A percentile compares a stretch with the other conserved stretches of the same genome.
These are phyloP conservation scores for Muscidifurax raptorellus DNA, from an alignment of 1,140 invertebrate species.

Conservation along the genomic window DNA sequence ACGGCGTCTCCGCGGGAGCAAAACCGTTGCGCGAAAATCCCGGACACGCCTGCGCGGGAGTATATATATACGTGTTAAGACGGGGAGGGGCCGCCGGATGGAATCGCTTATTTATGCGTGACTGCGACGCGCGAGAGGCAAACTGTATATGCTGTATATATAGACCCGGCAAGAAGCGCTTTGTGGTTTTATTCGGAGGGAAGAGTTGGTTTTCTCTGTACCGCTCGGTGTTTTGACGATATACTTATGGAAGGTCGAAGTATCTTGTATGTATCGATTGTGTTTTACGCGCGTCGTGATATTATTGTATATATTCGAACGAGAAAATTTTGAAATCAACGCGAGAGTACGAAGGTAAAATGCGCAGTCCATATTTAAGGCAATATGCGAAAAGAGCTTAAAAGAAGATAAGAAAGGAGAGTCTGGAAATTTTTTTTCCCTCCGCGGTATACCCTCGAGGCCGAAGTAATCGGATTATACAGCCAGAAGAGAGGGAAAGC, in stretches of 20 bases:
- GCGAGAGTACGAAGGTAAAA: no score
- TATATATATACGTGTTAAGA: not conserved
- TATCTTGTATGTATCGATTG: no score
- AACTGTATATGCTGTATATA: not conserved
- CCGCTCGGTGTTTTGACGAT: no score
- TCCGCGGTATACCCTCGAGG: not conserved
- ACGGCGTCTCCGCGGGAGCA: not conserved
- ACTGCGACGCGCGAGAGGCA: not conserved
- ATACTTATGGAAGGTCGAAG: no score
- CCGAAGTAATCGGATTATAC: constrained; percentile 37
- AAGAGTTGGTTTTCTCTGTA: no score
- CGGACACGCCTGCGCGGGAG: not conserved
- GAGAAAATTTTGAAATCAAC: no score
- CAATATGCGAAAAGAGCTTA: constrained; percentile 27
- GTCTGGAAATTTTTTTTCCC: constrained; percentile 15
- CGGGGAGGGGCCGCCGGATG: not conserved
- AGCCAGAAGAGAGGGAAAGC: not conserved
- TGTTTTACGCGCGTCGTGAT: no score
- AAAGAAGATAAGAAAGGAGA: not conserved
- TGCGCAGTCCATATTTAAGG: constrained; percentile 5
- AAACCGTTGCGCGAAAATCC: not conserved
- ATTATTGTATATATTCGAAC: no score
- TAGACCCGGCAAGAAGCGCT: not conserved
- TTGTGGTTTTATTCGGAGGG: not conserved
- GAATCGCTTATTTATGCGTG: constrained; percentile 27